Evolutionary conservation across 1,140 invertebrate genomes (phyloP).

Genomic region (Delia radicum): DNA sequence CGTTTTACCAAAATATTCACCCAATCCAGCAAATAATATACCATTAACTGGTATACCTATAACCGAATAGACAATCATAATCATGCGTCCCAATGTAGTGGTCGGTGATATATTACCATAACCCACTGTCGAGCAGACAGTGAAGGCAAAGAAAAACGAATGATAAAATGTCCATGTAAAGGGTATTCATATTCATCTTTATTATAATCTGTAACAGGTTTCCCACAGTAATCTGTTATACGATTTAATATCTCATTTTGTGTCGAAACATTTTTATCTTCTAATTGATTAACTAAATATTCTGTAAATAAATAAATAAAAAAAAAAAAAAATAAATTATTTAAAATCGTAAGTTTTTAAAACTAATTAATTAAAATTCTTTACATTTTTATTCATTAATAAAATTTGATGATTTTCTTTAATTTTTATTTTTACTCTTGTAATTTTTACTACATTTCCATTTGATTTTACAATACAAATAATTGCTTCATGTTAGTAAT

Average conservation of each 20-base stretch:
- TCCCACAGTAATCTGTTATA: slow-evolving; percentile 69
- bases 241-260: slow-evolving; percentile 65
- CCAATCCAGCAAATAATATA: slow-evolving; percentile 77
- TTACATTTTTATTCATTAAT: too few species aligned
- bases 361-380: too few species aligned
- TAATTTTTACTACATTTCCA: too few species aligned
- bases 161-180: slow-evolving; percentile 89
- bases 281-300: slow-evolving; percentile 63
- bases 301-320: slow-evolving; percentile 58
- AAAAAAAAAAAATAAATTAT: neutral
- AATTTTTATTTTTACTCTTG: too few species aligned
- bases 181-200: slow-evolving; percentile 60
- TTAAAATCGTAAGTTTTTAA: neutral
- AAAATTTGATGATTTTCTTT: too few species aligned
- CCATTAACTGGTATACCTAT: slow-evolving; percentile 95
- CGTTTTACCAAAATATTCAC: slow-evolving; percentile 77
- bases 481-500: too few species aligned
- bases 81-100: slow-evolving; percentile 74
- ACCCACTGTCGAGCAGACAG: slow-evolving; percentile 91
- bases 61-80: slow-evolving; percentile 90
- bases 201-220: slow-evolving; percentile 65
- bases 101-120: slow-evolving; percentile 88
- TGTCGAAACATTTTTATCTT: slow-evolving; percentile 58
- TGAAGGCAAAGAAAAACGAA: slow-evolving; percentile 91
- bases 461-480: too few species aligned